Conservation (phyloP, 1,140 invertebrate genomes). For the Drosophila takahashii region DNA sequence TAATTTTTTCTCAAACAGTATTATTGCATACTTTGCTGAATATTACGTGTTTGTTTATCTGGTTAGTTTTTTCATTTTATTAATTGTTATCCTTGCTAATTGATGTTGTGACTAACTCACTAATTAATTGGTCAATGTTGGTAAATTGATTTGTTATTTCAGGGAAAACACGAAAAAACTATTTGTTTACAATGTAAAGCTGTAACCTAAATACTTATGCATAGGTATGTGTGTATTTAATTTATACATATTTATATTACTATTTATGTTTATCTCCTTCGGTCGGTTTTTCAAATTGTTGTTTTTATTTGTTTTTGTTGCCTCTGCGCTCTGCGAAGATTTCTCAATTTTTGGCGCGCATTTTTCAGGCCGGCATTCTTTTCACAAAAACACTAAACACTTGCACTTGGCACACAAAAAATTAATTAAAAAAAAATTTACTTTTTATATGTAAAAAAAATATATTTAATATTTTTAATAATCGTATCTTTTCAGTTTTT, state of each 20-base stretch:
- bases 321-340: constrained; percentile 15
- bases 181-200: constrained; percentile 30
- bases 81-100: constrained; percentile 24
- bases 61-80: background rate
- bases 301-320: constrained; percentile 1
- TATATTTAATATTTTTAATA: background rate
- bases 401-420: constrained; percentile 15
- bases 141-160: constrained; percentile 11
- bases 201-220: background rate
- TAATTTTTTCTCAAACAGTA: constrained; percentile 7
- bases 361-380: constrained; percentile 48
- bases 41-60: constrained; percentile 1
- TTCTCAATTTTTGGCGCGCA: constrained; percentile 56
- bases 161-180: background rate
- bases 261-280: constrained; percentile 19
- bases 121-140: constrained; percentile 32
- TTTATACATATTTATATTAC: constrained; percentile 15
- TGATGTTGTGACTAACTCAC: constrained; percentile 10
- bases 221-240: background rate
- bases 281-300: constrained; percentile 4
- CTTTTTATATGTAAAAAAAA: constrained; percentile 5
- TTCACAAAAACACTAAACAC: constrained; percentile 2
- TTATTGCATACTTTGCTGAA: background rate
- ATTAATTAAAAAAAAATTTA: constrained; percentile 8
- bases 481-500: background rate